Evolutionary conservation across 2,113 vertebrate genomes (phyloP).

Genomic region (Phycodurus eques): DNA sequence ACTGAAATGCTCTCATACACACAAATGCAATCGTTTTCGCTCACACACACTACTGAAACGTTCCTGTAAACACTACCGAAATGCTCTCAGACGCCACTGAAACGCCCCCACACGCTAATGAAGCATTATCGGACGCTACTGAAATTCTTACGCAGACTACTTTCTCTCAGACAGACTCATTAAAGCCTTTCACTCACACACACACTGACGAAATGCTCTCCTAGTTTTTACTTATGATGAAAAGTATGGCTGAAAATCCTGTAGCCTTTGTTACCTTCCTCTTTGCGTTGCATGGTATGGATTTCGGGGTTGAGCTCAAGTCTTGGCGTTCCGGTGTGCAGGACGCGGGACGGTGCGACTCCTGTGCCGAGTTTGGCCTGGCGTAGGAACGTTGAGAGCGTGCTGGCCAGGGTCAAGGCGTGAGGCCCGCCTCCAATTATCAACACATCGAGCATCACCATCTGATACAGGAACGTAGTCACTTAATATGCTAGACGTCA

Average conservation of each 20-base stretch:
- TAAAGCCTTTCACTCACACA: no score
- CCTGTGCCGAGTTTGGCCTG: slow-evolving; percentile 23
- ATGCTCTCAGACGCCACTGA: no score
- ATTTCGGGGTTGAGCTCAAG: slow-evolving; percentile 3
- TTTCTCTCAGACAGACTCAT: no score
- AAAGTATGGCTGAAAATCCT: not conserved
- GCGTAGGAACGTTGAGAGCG: slow-evolving; percentile 45
- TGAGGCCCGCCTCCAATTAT: slow-evolving; percentile 75
- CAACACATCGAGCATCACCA: slow-evolving; percentile 68
- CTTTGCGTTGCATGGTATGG: slow-evolving; percentile 34
- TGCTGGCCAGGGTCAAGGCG: slow-evolving; percentile 70
- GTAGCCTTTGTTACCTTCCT: slow-evolving; percentile 40
- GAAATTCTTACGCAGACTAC: no score
- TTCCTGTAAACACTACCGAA: no score
- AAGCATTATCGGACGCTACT: no score
- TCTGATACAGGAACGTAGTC: slow-evolving; percentile 18
- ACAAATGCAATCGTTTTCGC: no score
- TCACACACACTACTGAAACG: no score
- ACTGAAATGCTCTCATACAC: no score
- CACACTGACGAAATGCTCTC: no score
- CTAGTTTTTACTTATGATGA: not conserved
- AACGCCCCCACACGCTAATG: not conserved
- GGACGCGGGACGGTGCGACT: not conserved
- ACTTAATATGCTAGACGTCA: no score
- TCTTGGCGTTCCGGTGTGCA: slow-evolving; percentile 6